Base-by-base conservation (phyloP, 37 sponge, comb jelly and placozoan species). In the Aplysina aerophoba region DNA sequence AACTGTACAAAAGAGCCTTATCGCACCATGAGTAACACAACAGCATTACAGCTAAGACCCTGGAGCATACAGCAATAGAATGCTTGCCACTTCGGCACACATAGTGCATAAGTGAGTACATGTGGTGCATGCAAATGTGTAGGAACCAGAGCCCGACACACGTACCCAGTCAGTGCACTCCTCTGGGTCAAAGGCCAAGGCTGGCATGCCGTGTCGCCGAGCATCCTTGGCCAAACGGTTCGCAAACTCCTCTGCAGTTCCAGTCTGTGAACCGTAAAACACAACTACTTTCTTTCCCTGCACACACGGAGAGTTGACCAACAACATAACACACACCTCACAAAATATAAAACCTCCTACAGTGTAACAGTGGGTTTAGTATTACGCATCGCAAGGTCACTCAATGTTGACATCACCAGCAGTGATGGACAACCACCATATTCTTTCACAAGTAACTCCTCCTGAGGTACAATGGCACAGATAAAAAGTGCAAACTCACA, bases 261-360 rank as follows among this genome's bases (percentile, higher is more conserved):
- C 99, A 28, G 99, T 98, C 81, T 98, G 99, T 15, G 99, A 98
- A 0, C 99, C 99, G 67, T 96, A 98, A 79, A 98, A 94, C 44
- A 98, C 92, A n/a, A 96, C 91, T 73, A 96, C 90, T 44, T 87
- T 87, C 90, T 93, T 93, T 20, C 84, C 85, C 90, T 92, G 65
- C 19, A 41, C 54, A 41, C 16, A 33, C 16, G 28, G 4, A 16
- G 15, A 64, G 15, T 15, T 15, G 59, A 20, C 15, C 15, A 15
- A 19, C 59, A 58, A 58, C 19, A 58, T 58, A 15, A 58, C 59
- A 58, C 59, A 19, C 59, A 58, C 59, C 15, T n/a, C n/a, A n/a
- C n/a, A n/a, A n/a, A n/a, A n/a, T n/a, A n/a, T n/a, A n/a, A n/a
- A n/a, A n/a, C n/a, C n/a, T n/a, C n/a, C n/a, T n/a, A n/a, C n/a